Evolutionary conservation across 2,888 invertebrate genomes (phyloP).

Genomic region (Hylaea fasciaria): DNA sequence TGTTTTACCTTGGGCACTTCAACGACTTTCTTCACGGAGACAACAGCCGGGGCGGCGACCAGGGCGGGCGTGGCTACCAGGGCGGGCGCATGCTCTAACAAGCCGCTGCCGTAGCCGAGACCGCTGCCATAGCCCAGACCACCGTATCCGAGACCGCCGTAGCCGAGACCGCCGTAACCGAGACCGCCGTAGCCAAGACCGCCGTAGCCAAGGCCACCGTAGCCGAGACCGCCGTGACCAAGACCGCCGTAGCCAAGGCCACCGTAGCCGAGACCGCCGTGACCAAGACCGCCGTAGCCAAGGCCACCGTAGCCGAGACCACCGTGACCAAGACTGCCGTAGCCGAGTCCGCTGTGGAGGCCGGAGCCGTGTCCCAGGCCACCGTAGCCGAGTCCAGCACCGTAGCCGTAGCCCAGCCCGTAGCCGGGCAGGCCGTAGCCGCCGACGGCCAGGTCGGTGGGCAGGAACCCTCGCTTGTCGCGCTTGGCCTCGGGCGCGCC

Average conservation of each 20-base stretch:
- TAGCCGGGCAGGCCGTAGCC: slow-evolving; percentile 17
- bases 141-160: slow-evolving; percentile 21
- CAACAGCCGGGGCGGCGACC: slow-evolving; percentile 34
- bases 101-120: slow-evolving; percentile 5
- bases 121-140: no score
- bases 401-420: slow-evolving; percentile 39
- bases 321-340: slow-evolving; percentile 32
- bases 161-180: slow-evolving; percentile 31
- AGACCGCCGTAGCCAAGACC: slow-evolving; percentile 29
- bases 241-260: slow-evolving; percentile 30
- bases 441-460: slow-evolving; percentile 27
- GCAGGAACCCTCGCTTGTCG: slow-evolving; percentile 52
- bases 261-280: slow-evolving; percentile 20
- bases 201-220: slow-evolving; percentile 36
- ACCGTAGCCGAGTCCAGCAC: slow-evolving; percentile 34
- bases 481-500: slow-evolving; percentile 51
- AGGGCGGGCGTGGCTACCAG: slow-evolving; percentile 44
- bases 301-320: slow-evolving; percentile 36
- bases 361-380: slow-evolving; percentile 12
- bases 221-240: slow-evolving; percentile 35
- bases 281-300: slow-evolving; percentile 35
- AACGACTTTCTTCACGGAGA: slow-evolving; percentile 56
- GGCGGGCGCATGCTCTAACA: slow-evolving; percentile 1
- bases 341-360: slow-evolving; percentile 22
- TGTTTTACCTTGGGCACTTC: slow-evolving; percentile 60